Base-by-base conservation (phyloP, 2,888 invertebrate genomes). In the Machimus atricapillus region DNA sequence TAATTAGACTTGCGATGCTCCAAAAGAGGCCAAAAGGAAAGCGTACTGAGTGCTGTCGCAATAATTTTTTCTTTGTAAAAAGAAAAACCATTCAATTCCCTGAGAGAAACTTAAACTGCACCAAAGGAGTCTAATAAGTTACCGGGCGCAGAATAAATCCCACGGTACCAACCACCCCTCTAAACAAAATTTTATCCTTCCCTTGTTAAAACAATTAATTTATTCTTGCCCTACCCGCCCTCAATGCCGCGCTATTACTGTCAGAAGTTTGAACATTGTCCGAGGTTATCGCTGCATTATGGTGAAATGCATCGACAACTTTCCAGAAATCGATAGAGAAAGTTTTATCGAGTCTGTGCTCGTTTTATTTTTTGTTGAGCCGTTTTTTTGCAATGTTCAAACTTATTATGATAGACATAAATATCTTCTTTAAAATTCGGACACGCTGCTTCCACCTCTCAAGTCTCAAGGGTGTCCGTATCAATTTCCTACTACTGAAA, bases 331-430 rank as follows among this genome's bases (percentile, higher is more conserved):
- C 83, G 73, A 83, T 83, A n/a, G 5, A 14, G 23, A 83, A 83
- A 83, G 66, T 83, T 83, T 83, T 40, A 37, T 14, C 19, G 34
- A 23, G 31, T 16, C 8, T 66, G 12, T 23, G 27, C 23, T 16
- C 27, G 23, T 66, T 19, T 66, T 23, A 3, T 27, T 66, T 27
- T 82, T 16, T 31, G 23, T 73, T 66, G 8, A 23, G 34, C 37
- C 16, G 14, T 83, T 23, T 19, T 40, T 19, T 40, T 12, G 27
- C 16, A 14, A 73, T 14, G 16, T 19, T 34, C 37, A 83, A 83
- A 83, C 83, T 83, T 83, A 83, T 83, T 73, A 73, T 83, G 83
- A 83, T 37, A 83, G 83, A 37, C 66, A 83, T 66, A 83, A 83
- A 83, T 83, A 83, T 73, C 83, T 83, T 66, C 82, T 83, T 83